These are phyloP conservation scores for Eurypyga helias DNA, from an alignment of 2,113 vertebrate genomes.

Conservation along the genomic window DNA sequence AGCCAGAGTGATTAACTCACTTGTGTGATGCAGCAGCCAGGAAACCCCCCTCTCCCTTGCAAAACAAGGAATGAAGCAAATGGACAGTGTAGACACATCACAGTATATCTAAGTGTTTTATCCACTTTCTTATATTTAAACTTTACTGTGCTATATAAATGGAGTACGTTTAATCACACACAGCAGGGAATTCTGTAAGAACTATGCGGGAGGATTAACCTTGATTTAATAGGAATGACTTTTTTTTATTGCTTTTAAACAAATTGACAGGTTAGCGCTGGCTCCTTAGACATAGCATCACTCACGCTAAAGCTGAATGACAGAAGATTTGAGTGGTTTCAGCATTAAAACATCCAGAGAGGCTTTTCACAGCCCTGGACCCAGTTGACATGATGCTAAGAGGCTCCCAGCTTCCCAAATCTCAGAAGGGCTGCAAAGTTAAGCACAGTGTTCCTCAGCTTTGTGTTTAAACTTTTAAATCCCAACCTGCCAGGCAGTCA, in stretches of 20 bases:
- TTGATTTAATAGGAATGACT: slow-evolving; percentile 33
- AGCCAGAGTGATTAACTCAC: not conserved
- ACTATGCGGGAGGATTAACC: slow-evolving; percentile 26
- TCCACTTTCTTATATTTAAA: not conserved
- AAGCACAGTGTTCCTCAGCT: not conserved
- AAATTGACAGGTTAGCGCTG: not conserved
- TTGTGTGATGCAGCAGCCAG: not conserved
- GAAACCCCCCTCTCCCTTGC: not conserved
- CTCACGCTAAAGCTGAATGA: slow-evolving; percentile 44
- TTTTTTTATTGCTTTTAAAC: slow-evolving; percentile 58
- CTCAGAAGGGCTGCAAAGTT: not conserved
- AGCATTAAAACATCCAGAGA: not conserved
- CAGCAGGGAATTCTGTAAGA: not conserved
- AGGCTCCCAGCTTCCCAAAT: not conserved
- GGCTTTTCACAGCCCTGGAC: not conserved
- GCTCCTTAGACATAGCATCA: not conserved
- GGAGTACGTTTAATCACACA: not conserved
- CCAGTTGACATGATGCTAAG: not conserved
- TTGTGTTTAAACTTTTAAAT: slow-evolving; percentile 19
- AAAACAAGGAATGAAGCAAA: not conserved
- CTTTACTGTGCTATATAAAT: not conserved
- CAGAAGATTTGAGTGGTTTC: slow-evolving; percentile 41
- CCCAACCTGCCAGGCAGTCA: not conserved
- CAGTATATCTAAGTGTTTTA: not conserved
- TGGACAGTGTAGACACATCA: accelerated